phyloP scores from a whole-genome alignment of 2,888 invertebrate genomes.

The Harpagoxenus sublaevis region DNA sequence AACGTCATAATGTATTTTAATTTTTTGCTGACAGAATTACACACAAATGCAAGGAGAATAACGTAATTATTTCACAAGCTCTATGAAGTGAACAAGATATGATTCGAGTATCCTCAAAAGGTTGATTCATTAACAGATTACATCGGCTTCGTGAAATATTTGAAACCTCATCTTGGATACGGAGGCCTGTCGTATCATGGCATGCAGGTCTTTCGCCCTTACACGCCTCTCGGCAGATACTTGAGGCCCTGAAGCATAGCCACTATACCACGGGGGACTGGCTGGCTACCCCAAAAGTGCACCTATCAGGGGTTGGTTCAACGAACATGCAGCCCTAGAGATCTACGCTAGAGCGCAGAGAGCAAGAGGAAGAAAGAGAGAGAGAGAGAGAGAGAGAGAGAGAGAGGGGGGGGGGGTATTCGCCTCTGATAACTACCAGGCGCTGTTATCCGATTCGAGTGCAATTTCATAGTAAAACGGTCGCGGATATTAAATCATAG shows the following conservation, averaged over 20 bases:
- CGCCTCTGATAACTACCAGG: slow-evolving; percentile 68
- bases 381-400: neutral
- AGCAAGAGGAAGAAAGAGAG: neutral
- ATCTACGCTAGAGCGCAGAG: slow-evolving; percentile 60
- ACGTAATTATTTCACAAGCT: neutral
- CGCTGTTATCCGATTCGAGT: slow-evolving; percentile 64
- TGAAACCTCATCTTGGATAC: slow-evolving; percentile 72
- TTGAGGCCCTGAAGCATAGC: slow-evolving; percentile 77
- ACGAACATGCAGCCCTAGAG: slow-evolving; percentile 71
- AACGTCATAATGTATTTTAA: neutral
- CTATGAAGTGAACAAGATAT: neutral
- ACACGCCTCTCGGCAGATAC: slow-evolving; percentile 77
- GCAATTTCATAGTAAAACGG: slow-evolving; percentile 54
- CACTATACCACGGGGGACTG: slow-evolving; percentile 69
- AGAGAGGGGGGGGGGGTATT: neutral
- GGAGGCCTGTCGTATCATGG: slow-evolving; percentile 70
- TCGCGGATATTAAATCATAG: slow-evolving; percentile 43
- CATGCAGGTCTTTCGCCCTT: slow-evolving; percentile 70
- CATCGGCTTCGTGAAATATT: slow-evolving; percentile 67
- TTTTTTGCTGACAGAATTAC: neutral
- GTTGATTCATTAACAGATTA: slow-evolving; percentile 42
- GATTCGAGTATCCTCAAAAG: neutral
- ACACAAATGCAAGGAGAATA: neutral
- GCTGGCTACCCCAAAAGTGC: slow-evolving; percentile 78
- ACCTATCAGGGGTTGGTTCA: slow-evolving; percentile 74